These are phyloP conservation scores for Paraescarpia echinospica DNA, from an alignment of 1,140 invertebrate species.

Conservation along the genomic window DNA sequence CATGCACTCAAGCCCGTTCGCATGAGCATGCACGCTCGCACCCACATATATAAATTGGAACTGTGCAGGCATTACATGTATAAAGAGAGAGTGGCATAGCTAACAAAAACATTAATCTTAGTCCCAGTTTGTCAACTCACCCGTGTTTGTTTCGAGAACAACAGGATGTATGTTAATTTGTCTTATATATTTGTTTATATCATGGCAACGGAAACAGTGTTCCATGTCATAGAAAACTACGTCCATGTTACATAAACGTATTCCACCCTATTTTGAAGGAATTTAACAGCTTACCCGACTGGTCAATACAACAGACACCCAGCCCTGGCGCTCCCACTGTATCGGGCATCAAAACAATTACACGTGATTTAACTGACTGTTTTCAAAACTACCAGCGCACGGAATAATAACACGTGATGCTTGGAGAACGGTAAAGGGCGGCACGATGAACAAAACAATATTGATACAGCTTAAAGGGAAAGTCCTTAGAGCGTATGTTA, in stretches of 20 bases:
- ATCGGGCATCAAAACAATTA: too few species aligned
- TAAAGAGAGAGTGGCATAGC: neutral
- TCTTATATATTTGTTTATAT: neutral
- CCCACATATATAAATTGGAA: neutral
- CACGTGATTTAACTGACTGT: too few species aligned
- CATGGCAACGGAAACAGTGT: neutral
- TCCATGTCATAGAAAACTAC: neutral
- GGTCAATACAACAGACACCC: neutral
- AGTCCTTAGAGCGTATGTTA: too few species aligned
- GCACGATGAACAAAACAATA: too few species aligned
- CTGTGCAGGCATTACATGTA: neutral
- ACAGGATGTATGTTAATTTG: neutral
- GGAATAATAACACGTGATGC: too few species aligned
- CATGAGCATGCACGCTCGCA: too few species aligned
- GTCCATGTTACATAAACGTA: neutral
- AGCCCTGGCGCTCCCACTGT: neutral
- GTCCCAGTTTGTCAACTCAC: neutral
- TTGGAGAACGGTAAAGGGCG: too few species aligned
- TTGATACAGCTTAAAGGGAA: too few species aligned
- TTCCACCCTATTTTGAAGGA: neutral
- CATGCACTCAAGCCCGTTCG: too few species aligned
- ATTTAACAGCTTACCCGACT: neutral
- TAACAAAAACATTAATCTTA: neutral
- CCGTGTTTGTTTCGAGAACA: neutral
- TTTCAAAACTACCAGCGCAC: too few species aligned